Evolutionary conservation across 2,888 invertebrate species (phyloP), one percentile per base, ranked within the genome.

Genomic region (Oligia fasciuncula): DNA sequence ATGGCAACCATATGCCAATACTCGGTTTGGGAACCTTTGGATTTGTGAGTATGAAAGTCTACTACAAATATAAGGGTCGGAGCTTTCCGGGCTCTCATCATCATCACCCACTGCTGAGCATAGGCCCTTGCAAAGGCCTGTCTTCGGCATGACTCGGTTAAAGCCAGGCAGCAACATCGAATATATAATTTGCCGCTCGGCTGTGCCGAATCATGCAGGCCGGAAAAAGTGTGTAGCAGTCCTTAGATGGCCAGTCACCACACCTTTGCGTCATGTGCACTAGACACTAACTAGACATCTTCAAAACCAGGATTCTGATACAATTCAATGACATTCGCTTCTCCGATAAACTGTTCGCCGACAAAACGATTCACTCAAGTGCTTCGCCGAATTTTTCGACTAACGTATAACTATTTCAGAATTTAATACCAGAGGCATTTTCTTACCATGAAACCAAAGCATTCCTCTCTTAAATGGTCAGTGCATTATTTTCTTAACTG

Each of bases 1-100:
- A 96, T 91, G 96, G 95, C 0, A 91, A 94, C 81, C 89, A 91
- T 46, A 96, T 96, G 4, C 96, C 96, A 1, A 83, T 90, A 0
- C 81, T 96, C 2, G 96, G 93, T 46, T 86, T 96, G 19, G 96
- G 96, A 1, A 95, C 96, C 0, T 95, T 89, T 82, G 85, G 90
- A 40, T 80, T 81, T 49, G 90, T 90, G 71, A 86, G 89, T 90
- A 85, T 62, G 13, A n/a, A 35, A 23, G 23, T 46, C 11, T 13
- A 35, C 5, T n/a, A 13, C 19, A 46, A 5, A 14, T 35, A 8
- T 49, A 6, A 63, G 4, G 17, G 35, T n/a, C 5, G 1, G 1
- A 3, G 1, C 0, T 54, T 23, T 54, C 54, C 4, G 0, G 23
- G 14, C 23, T 0, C 11, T n/a, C 11, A 40, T 62, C 23, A 23